These are phyloP conservation scores for Troglohyphantes excavatus DNA, from an alignment of 2,888 invertebrate genomes.

Conservation along the genomic window DNA sequence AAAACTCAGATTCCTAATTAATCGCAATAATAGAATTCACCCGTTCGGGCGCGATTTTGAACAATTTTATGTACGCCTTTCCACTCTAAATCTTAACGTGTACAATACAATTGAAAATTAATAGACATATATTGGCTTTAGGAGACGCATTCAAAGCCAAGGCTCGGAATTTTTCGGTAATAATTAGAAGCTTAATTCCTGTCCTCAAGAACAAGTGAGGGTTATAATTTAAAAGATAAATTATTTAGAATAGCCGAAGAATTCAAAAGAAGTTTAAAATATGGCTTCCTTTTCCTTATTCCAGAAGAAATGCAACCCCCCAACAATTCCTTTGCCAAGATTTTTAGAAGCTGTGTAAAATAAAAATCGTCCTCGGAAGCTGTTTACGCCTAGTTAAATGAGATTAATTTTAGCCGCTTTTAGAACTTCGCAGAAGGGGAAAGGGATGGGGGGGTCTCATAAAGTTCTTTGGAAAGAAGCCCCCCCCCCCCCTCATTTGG, in stretches of 20 bases:
- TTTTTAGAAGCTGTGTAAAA: slow-evolving; percentile 14
- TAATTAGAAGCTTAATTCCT: slow-evolving; percentile 50
- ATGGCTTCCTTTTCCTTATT: neutral
- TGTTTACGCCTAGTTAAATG: slow-evolving; percentile 64
- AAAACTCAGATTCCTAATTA: slow-evolving; percentile 21
- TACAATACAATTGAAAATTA: slow-evolving; percentile 33
- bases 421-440: slow-evolving; percentile 21
- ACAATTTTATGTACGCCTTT: neutral
- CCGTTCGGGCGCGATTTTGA: neutral
- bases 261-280: slow-evolving; percentile 33
- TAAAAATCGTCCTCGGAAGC: slow-evolving; percentile 34
- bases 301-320: neutral
- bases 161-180: neutral
- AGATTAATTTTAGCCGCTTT: slow-evolving; percentile 55
- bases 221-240: slow-evolving; percentile 59
- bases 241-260: slow-evolving; percentile 27
- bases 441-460: neutral
- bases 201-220: slow-evolving; percentile 11
- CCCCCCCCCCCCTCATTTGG: neutral
- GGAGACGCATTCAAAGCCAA: too few species aligned
- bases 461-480: slow-evolving; percentile 19
- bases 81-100: neutral
- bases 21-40: slow-evolving; percentile 34
- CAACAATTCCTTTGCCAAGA: slow-evolving; percentile 38
- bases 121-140: too few species aligned